Evolutionary conservation across 2,797 vertebrate species (phyloP), one percentile per base, ranked within the genome.

Genomic region (Chrosomus eos): DNA sequence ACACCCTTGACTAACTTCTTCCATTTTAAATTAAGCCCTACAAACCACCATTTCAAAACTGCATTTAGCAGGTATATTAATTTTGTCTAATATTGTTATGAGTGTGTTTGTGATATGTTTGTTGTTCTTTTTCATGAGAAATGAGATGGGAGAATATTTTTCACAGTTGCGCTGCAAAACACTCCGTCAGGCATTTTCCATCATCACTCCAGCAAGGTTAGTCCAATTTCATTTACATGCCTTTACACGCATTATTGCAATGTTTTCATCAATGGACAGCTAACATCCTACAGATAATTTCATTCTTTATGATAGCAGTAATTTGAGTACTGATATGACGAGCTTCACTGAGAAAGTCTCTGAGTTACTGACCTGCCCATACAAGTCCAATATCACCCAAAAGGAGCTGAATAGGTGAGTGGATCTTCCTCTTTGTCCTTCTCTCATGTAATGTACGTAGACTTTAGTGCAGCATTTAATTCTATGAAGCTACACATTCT

Each of bases 391-490:
- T 66, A 8, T 48, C 28, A 23, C 28, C 60, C 10, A 14, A 2
- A 66, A 48, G 28, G 40, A 79, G 26, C 60, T 48, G 5, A 14
- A 79, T 8, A 79, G 76, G 76, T 79, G 3, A 23, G 58, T 79
- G 16, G 21, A 28, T 64, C 7, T 31, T 1, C 2, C 2, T 21
- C 23, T 10, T 16, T 43, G 4, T 74, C 19, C 33, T 33, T 70
- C 5, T 70, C 19, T 36, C 16, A 38, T 5, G 5, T n/a, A n/a
- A n/a, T n/a, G n/a, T n/a, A n/a, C n/a, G n/a, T n/a, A n/a, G n/a
- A n/a, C n/a, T n/a, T n/a, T n/a, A n/a, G n/a, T n/a, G n/a, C n/a
- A n/a, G n/a, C n/a, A n/a, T n/a, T n/a, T n/a, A n/a, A n/a, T n/a
- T n/a, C n/a, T n/a, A n/a, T n/a, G n/a, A n/a, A n/a, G n/a, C n/a